Percentiles rank a stretch among this genome's conserved stretches.
These are phyloP conservation scores for Callyntrura sp. DNA, from an alignment of 2,888 invertebrate genomes.

Conservation along the genomic window DNA sequence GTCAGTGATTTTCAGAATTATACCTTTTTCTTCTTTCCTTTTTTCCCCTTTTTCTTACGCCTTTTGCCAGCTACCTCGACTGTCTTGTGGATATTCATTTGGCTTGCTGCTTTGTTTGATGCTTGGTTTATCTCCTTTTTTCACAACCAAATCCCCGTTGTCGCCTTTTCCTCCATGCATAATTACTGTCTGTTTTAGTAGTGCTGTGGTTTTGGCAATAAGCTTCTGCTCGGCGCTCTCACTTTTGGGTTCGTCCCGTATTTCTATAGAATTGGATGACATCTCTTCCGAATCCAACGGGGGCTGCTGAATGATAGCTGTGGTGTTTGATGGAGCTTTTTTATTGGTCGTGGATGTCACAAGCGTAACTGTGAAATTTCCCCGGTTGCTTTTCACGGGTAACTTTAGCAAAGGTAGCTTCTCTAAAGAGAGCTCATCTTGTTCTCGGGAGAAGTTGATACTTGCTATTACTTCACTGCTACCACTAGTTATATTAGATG, in stretches of 20 bases:
- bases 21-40: conserved; percentile 31
- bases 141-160: conserved; percentile 11
- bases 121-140: not conserved
- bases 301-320: not conserved
- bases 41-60: conserved; percentile 14
- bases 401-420: not conserved
- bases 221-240: not conserved
- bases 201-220: not conserved
- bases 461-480: not conserved
- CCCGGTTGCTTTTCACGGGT: not conserved
- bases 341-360: conserved; percentile 22
- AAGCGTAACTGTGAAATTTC: conserved; percentile 29
- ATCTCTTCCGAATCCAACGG: not conserved
- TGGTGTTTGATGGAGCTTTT: not conserved
- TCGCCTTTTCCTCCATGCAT: conserved; percentile 42
- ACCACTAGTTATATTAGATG: not conserved
- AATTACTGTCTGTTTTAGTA: not conserved
- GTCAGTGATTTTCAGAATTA: conserved; percentile 1
- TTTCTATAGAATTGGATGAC: conserved; percentile 9
- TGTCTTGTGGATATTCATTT: not conserved
- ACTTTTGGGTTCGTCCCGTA: not conserved
- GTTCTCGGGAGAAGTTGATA: not conserved
- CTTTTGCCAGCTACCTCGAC: not conserved
- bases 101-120: not conserved
- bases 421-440: not conserved